A percentile compares a stretch with the other conserved stretches of the same genome.
phyloP scores from a whole-genome alignment of 2,797 vertebrate genomes.

The Rhynchotus rufescens region DNA sequence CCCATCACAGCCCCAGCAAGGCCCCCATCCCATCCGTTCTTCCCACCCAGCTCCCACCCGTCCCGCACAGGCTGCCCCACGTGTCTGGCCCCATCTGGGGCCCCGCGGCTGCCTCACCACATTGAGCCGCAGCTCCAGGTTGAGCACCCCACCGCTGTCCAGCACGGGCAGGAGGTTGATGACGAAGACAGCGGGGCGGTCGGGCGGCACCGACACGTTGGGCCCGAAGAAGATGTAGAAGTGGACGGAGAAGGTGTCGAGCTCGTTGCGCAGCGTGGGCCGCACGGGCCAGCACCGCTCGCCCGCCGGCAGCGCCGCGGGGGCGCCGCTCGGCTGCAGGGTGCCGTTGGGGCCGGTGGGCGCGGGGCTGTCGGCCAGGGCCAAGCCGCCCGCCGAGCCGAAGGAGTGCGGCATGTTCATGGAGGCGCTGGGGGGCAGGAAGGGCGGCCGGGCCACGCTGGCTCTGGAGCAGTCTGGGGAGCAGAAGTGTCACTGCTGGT shows the following conservation, averaged over 20 bases:
- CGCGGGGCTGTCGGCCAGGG: constrained; percentile 82
- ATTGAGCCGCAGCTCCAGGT: constrained; percentile 96
- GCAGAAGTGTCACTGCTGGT: not conserved
- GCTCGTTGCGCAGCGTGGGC: constrained; percentile 94
- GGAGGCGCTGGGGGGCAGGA: constrained; percentile 77
- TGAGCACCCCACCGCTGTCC: constrained; percentile 96
- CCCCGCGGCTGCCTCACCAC: constrained; percentile 80
- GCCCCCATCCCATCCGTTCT: too few relatives aligned
- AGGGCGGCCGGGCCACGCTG: constrained; percentile 82
- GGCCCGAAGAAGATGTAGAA: constrained; percentile 99
- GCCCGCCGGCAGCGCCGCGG: not conserved
- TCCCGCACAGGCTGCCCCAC: not conserved
- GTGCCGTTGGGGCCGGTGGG: constrained; percentile 71
- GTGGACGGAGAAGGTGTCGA: constrained; percentile 98
- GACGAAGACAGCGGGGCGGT: constrained; percentile 91
- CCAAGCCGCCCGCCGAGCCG: constrained; percentile 85
- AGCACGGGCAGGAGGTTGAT: constrained; percentile 94
- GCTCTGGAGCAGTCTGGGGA: constrained; percentile 90
- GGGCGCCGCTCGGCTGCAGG: constrained; percentile 64
- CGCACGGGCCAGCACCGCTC: constrained; percentile 92
- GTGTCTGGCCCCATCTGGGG: not conserved
- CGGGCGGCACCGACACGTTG: constrained; percentile 92
- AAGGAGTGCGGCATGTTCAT: constrained; percentile 99
- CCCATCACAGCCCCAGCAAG: not conserved
- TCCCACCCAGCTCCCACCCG: not conserved